Conservation (phyloP, 2,797 vertebrate species). For the Gorsachius magnificus region DNA sequence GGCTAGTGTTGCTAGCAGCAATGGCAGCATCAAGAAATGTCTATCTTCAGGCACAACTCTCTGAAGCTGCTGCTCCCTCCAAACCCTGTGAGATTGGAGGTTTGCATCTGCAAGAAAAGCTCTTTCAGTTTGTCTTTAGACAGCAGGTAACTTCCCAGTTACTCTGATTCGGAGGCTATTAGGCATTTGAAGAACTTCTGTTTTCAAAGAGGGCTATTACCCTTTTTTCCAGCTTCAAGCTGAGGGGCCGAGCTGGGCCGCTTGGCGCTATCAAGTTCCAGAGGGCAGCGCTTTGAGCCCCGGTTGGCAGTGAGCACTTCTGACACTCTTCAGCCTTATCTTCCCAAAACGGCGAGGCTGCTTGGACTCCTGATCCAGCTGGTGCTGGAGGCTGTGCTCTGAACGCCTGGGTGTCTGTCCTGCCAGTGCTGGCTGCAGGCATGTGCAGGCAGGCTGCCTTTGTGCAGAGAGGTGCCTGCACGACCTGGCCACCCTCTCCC, state of each 20-base stretch:
- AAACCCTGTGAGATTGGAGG: not conserved
- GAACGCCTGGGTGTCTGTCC: not conserved
- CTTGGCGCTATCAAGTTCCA: accelerated
- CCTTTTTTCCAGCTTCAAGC: not conserved
- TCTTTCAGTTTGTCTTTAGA: not conserved
- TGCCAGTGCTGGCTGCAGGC: too few species aligned
- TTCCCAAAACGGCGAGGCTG: accelerated
- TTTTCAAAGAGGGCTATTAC: not conserved
- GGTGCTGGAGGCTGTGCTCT: too few species aligned
- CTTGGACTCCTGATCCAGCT: not conserved
- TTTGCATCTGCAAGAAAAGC: not conserved
- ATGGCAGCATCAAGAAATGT: not conserved
- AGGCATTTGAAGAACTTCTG: not conserved
- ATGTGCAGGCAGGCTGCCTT: not conserved
- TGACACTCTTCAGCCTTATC: not conserved
- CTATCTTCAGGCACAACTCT: not conserved
- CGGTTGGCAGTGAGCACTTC: accelerated
- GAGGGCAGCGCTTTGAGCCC: not conserved
- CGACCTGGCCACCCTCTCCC: accelerated
- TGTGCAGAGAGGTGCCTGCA: accelerated
- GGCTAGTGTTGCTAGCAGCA: not conserved
- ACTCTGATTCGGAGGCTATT: not conserved
- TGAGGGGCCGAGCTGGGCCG: accelerated
- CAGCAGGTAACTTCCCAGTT: not conserved
- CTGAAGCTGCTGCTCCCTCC: not conserved